Percentiles rank a stretch among this genome's conserved stretches.
These are phyloP conservation scores for Apostichopus parvimensis DNA, from an alignment of 35 echinoderm and acorn worm species.

Conservation along the genomic window DNA sequence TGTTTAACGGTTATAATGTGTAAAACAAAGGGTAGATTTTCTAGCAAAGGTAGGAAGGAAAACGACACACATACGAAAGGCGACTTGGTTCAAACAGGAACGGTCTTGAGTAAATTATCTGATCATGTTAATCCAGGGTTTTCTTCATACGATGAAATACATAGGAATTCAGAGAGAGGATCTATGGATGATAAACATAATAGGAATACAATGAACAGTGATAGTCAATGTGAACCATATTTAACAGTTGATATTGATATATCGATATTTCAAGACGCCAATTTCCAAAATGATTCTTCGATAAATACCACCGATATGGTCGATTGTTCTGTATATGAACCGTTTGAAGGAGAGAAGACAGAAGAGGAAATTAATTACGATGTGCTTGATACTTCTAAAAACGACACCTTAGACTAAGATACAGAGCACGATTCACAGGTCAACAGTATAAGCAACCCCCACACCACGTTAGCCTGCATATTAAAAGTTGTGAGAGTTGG, in stretches of 20 bases:
- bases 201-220: neutral
- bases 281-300: neutral
- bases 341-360: neutral
- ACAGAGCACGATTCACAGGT: too few relatives aligned
- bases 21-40: neutral
- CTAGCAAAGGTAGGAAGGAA: neutral
- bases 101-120: neutral
- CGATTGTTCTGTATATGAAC: neutral
- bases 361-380: neutral
- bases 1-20: neutral
- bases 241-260: neutral
- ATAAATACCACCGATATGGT: neutral
- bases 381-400: neutral
- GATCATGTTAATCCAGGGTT: neutral
- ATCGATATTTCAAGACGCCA: neutral
- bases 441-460: too few relatives aligned
- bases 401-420: neutral
- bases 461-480: too few relatives aligned
- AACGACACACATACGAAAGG: neutral
- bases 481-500: too few relatives aligned
- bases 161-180: neutral
- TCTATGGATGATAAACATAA: neutral
- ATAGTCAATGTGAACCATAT: neutral
- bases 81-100: neutral
- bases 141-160: neutral